A percentile compares a stretch with the other conserved stretches of the same genome.
These are phyloP conservation scores for Sarcoramphus papa DNA, from an alignment of 2,797 vertebrate species.

Conservation along the genomic window DNA sequence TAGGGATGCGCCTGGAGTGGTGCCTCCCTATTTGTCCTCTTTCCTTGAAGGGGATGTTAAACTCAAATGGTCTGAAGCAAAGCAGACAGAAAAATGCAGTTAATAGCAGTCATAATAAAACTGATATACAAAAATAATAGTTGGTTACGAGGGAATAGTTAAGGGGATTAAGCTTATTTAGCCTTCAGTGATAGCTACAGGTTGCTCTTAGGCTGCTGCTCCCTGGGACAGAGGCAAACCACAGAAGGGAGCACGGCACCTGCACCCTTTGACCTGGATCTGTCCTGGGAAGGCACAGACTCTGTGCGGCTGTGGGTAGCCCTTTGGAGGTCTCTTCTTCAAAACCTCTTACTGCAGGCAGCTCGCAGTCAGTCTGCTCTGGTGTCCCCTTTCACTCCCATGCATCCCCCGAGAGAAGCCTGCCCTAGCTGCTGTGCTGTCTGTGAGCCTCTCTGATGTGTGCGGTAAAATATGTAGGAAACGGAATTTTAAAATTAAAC, in stretches of 20 bases:
- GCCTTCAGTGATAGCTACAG: background rate
- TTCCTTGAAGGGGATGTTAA: background rate
- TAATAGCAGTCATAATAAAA: background rate
- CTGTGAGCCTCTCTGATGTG: background rate
- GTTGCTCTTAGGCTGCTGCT: background rate
- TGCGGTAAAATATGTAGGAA: background rate
- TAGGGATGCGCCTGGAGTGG: background rate
- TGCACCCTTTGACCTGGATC: background rate
- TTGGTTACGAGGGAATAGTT: background rate
- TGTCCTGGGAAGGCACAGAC: background rate
- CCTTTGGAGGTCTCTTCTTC: background rate
- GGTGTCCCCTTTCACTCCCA: background rate
- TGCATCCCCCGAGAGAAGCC: background rate
- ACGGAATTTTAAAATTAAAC: background rate
- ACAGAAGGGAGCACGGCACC: fast-evolving
- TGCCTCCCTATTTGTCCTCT: background rate
- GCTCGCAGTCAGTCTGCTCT: background rate
- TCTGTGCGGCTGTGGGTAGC: fast-evolving
- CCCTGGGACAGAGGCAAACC: background rate
- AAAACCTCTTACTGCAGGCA: background rate
- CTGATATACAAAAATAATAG: background rate
- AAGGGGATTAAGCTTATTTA: background rate
- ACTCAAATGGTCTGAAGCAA: background rate
- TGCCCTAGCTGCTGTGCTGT: background rate
- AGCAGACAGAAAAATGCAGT: background rate